These are phyloP conservation scores for Lutraria lutraria DNA, from an alignment of 2,888 invertebrate genomes.

Conservation along the genomic window DNA sequence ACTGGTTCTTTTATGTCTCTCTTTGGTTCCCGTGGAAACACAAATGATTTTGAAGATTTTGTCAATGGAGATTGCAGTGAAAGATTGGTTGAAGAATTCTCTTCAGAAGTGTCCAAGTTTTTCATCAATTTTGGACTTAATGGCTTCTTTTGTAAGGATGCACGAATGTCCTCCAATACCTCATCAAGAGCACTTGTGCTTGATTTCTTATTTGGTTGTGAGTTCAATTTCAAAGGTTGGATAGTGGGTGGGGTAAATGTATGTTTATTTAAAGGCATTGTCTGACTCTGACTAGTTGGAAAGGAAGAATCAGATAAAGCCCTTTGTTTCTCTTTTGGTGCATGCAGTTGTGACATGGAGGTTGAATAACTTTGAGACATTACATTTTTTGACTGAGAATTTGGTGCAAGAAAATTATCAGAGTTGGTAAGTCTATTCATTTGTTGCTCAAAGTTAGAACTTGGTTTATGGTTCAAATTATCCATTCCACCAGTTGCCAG, in stretches of 20 bases:
- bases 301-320: constrained; percentile 55
- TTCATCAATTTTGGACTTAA: constrained; percentile 70
- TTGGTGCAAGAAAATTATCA: constrained; percentile 32
- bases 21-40: constrained; percentile 53
- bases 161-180: constrained; percentile 81
- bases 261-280: constrained; percentile 47
- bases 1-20: constrained; percentile 17
- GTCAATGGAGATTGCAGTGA: constrained; percentile 67
- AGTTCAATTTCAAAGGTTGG: constrained; percentile 76
- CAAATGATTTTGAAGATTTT: constrained; percentile 61
- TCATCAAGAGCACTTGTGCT: constrained; percentile 81
- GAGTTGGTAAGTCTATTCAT: constrained; percentile 31
- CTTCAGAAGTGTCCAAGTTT: constrained; percentile 71
- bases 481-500: constrained; percentile 60
- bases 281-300: constrained; percentile 23
- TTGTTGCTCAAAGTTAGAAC: constrained; percentile 37
- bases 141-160: constrained; percentile 79
- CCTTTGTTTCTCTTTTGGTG: constrained; percentile 36
- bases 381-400: constrained; percentile 9
- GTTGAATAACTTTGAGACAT: constrained; percentile 48
- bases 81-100: constrained; percentile 61
- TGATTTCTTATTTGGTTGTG: constrained; percentile 65
- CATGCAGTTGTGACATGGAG: constrained; percentile 17
- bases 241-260: constrained; percentile 79
- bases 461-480: constrained; percentile 21